Evolutionary conservation across 2,888 invertebrate species (phyloP), one percentile per base, ranked within the genome.

Genomic region (Erpobdella octoculata): DNA sequence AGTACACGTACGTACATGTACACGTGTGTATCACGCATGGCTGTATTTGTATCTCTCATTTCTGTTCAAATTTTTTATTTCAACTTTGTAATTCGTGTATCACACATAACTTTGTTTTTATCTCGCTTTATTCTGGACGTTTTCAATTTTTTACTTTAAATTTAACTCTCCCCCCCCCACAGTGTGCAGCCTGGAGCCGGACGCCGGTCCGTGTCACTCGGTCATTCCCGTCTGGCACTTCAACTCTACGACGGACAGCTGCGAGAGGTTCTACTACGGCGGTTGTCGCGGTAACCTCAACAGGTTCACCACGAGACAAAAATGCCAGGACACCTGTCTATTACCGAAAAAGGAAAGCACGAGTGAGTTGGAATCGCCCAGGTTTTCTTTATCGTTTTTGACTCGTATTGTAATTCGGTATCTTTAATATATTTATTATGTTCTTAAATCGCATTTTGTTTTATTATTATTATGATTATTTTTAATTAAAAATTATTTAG

Each of bases 231-330:
- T 76, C 6, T 89, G 89, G 36, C 91, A 88, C 84, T 93, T 88
- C 83, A 88, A 91, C 79, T 0, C 81, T 84, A 0, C 87, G 87
- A 41, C 53, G 8, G 70, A 41, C 33, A 28, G 25, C 21, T 73
- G 73, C 62, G 37, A 36, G 77, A 86, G 86, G 78, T 93, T 94
- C 84, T 87, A 88, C 41, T 94, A 89, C 81, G 89, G 92, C 1
- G 94, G 94, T 1, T 95, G 95, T 81, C 88, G 92, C 71, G 94
- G 94, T 61, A 95, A 94, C 80, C 89, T 88, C 73, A 95, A 95
- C 83, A 89, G 89, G 79, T 95, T 93, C 81, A 88, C 89, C 75
- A 88, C 88, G 0, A 65, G 72, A 66, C 62, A 73, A n/a, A 71
- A 73, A 18, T 76, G 76, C 48, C 41, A 67, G 18, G 58, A 68